These are phyloP conservation scores for Noctua fimbriata DNA, from an alignment of 2,888 invertebrate genomes.

Conservation along the genomic window DNA sequence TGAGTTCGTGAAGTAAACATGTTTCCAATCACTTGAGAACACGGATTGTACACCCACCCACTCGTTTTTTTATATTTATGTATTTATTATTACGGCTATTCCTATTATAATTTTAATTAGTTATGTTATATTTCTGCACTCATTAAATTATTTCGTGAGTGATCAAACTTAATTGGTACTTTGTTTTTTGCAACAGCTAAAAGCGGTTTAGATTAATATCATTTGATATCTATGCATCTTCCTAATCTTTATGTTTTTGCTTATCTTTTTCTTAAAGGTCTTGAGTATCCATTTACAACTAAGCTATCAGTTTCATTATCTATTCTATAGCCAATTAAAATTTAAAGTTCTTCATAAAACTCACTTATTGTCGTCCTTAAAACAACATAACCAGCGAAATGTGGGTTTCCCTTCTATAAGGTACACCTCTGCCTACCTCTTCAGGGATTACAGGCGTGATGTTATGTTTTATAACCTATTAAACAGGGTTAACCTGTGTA, in stretches of 20 bases:
- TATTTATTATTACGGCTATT: not conserved
- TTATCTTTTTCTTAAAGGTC: conserved; percentile 19
- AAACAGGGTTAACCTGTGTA: not conserved
- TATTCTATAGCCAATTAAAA: not conserved
- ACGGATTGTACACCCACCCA: no score
- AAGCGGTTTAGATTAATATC: not conserved
- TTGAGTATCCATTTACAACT: conserved; percentile 15
- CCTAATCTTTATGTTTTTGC: not conserved
- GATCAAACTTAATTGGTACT: not conserved
- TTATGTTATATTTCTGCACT: not conserved
- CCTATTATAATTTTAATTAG: no score
- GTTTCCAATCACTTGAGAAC: no score
- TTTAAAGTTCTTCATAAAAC: not conserved
- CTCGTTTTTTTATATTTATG: no score
- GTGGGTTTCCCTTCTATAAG: no score
- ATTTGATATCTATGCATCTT: conserved; percentile 10
- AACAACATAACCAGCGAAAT: not conserved
- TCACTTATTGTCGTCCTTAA: no score
- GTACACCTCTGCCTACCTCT: no score
- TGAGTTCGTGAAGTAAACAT: no score
- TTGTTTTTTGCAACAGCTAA: not conserved
- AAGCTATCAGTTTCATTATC: conserved; percentile 15
- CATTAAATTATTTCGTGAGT: not conserved
- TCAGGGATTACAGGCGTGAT: not conserved
- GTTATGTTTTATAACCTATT: not conserved